Evolutionary conservation across 2,888 invertebrate species (phyloP).

Genomic region (Ashinkailepas kermadecensis): DNA sequence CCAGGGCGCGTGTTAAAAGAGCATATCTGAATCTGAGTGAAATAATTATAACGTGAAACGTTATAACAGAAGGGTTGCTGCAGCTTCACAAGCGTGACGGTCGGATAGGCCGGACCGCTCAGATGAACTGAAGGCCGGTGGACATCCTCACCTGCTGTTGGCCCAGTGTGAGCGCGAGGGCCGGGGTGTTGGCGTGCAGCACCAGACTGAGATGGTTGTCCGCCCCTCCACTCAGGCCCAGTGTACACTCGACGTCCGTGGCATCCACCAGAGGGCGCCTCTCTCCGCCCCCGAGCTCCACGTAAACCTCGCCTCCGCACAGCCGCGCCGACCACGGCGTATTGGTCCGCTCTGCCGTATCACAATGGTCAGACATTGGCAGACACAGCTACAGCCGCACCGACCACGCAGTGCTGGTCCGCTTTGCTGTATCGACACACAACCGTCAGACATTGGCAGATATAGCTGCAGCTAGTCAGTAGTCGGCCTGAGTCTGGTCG

Average conservation of each 20-base stretch:
- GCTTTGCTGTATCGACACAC: too few species aligned
- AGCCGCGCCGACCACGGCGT: neutral
- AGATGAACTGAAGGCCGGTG: slow-evolving; percentile 42
- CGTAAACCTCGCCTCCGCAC: neutral
- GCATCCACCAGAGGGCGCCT: neutral
- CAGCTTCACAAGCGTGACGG: too few species aligned
- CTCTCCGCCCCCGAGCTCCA: neutral
- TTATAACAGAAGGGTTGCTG: too few species aligned
- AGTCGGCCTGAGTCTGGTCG: too few species aligned
- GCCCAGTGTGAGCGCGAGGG: neutral
- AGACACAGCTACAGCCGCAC: too few species aligned
- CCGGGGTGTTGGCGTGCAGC: slow-evolving; percentile 10
- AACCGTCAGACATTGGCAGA: too few species aligned
- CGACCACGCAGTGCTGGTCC: too few species aligned
- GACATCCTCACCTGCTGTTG: slow-evolving; percentile 23
- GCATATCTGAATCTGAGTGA: too few species aligned
- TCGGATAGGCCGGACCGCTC: neutral
- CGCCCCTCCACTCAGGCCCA: neutral
- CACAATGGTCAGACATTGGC: too few species aligned
- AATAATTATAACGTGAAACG: too few species aligned
- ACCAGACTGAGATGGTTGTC: neutral
- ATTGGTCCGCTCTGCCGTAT: neutral
- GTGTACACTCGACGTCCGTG: neutral
- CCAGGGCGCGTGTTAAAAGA: too few species aligned
- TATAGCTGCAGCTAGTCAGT: too few species aligned